Evolutionary conservation across 2,888 invertebrate genomes (phyloP).

Genomic region (Eulithis prunata): DNA sequence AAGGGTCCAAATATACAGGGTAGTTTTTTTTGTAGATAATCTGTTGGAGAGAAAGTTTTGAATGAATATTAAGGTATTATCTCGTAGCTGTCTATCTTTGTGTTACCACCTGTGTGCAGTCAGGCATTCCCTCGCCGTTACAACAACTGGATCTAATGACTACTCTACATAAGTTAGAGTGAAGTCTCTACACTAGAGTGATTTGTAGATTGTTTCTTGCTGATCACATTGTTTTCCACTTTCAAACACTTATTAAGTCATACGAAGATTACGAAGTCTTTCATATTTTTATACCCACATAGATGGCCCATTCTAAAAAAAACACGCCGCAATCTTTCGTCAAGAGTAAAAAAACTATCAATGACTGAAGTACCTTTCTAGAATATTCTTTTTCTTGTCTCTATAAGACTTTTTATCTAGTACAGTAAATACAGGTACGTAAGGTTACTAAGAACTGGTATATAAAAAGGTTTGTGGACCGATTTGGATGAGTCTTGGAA

Average conservation of each 20-base stretch:
- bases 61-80: conserved; percentile 47
- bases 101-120: conserved; percentile 53
- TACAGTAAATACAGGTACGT: too few species aligned
- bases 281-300: too few species aligned
- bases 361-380: too few species aligned
- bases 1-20: background rate
- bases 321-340: too few species aligned
- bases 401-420: too few species aligned
- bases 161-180: conserved; percentile 38
- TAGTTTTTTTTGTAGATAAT: conserved; percentile 6
- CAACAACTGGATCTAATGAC: conserved; percentile 60
- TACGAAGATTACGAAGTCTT: background rate
- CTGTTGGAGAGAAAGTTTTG: conserved; percentile 34
- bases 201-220: conserved; percentile 25
- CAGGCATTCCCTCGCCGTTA: conserved; percentile 66
- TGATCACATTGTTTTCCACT: conserved; percentile 9
- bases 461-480: too few species aligned
- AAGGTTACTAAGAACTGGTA: too few species aligned
- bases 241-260: background rate
- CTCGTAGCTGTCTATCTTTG: conserved; percentile 44
- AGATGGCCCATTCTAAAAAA: too few species aligned
- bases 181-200: conserved; percentile 22
- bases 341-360: too few species aligned
- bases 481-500: too few species aligned
- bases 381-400: too few species aligned